Evolutionary conservation across 2,113 vertebrate genomes (phyloP), one percentile per base, ranked within the genome.

Genomic region (Oryzias woworae): DNA sequence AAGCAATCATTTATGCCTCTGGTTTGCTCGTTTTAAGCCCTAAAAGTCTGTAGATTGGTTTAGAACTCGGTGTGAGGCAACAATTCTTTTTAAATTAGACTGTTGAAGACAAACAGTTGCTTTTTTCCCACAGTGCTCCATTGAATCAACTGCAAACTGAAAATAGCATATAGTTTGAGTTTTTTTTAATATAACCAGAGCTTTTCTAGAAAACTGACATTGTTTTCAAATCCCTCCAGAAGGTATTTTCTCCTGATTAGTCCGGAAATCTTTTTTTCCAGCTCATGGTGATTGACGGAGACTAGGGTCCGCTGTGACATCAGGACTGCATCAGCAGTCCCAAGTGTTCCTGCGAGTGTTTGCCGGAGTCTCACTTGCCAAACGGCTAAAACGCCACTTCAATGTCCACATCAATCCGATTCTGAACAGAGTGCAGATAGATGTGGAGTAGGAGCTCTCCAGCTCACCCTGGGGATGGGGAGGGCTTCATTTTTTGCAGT

Each of bases 231-330:
- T 10, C 28, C 4, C 8, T 55, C 12, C 23, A 47, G 18, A 51
- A 50, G 28, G 14, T 47, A n/a, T 6, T 18, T 54, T 41, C 12
- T 18, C 36, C 20, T 6, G 13, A 5, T n/a, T 14, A 12, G 36
- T 36, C 36, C 12, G 36, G 10, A 36, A 36, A 36, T 7, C 13
- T 55, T 42, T 41, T 55, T 26, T 12, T 20, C n/a, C n/a, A 20
- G 47, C 74, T 80, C 58, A 56, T 52, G 53, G 66, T 79, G 85
- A 84, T 65, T 80, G 83, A 71, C 83, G 78, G 72, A 57, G 73
- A 84, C 79, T 77, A 69, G 46, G 49, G 61, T 43, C 41, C 47
- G 17, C 66, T 67, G 59, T 84, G 85, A 84, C 81, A 80, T 73
- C 57, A 49, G 62, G 58, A 84, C 71, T 52, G 55, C 81, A 73